Base-by-base conservation (phyloP, 2,113 vertebrate species). In the Mobula birostris region DNA sequence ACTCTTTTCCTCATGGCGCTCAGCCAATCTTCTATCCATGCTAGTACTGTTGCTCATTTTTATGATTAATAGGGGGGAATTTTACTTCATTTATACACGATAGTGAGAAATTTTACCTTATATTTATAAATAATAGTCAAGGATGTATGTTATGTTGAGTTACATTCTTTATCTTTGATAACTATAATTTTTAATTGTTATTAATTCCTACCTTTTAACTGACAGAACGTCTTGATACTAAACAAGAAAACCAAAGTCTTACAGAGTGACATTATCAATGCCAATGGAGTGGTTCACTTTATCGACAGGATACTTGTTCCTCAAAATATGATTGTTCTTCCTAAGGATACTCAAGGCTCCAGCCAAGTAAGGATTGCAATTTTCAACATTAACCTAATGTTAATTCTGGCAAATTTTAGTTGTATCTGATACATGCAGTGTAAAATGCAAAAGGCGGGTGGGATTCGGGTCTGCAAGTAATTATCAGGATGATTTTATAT, bases 261-360 rank as follows among this genome's bases (percentile, higher is more conserved):
- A 40, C 94, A 95, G 95, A 97, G 97, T 0, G 96, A 98, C 48
- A 95, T 94, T 40, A 85, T 98, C 95, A 96, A 96, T 82, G 95
- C 96, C 19, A 99, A 99, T 2, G 98, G 99, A 0, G 96, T 99
- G 94, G 97, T 99, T 94, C 97, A 99, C 14, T 94, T 98, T 95
- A 97, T 99, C 94, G 96, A 98, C 95, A 96, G 95, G 19, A 17
- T 98, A 32, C 96, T 99, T 76, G 94, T 96, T 82, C 97, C 98
- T 2, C 90, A 96, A 2, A 95, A 94, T 1, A 58, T 96, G 76
- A 94, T 97, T 80, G 80, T 95, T 9, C 94, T 95, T 2, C 95
- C 95, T 1, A 94, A 94, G 95, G 94, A 94, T 17, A 14, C 36
- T 7, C 72, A 40, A 0, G 90, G 94, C 5, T 94, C 24, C 80